Evolutionary conservation across 2,888 invertebrate species (phyloP).

Genomic region (Baccha elongata): DNA sequence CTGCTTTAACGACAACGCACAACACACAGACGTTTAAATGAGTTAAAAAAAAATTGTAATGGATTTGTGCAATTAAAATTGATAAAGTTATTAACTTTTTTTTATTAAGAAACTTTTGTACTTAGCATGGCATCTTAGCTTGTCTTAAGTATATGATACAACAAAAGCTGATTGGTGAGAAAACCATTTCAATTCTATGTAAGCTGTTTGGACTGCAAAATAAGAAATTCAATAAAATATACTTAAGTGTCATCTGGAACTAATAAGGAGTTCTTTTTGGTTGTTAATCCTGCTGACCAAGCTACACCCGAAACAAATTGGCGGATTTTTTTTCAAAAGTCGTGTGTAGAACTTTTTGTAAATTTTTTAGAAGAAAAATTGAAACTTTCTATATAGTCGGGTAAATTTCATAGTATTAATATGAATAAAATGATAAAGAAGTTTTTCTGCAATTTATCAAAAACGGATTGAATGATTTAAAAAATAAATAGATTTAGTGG

Average conservation of each 20-base stretch:
- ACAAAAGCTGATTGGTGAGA: conserved; percentile 21
- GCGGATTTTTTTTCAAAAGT: too few relatives aligned
- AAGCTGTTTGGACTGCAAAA: neutral
- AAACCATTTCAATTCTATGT: conserved; percentile 17
- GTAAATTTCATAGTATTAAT: too few relatives aligned
- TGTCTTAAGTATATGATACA: neutral
- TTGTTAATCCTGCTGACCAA: too few relatives aligned
- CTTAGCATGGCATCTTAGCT: neutral
- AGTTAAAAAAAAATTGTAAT: conserved; percentile 7
- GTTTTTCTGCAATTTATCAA: too few relatives aligned
- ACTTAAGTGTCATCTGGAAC: neutral
- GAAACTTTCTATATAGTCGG: too few relatives aligned
- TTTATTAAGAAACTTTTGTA: conserved; percentile 6
- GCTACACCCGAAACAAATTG: too few relatives aligned
- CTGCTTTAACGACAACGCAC: neutral
- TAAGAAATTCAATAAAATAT: neutral
- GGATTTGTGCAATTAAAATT: conserved; percentile 25
- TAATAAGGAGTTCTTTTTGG: too few relatives aligned
- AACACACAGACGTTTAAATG: neutral
- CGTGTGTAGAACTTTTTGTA: too few relatives aligned
- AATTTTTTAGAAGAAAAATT: too few relatives aligned
- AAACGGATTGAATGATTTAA: too few relatives aligned
- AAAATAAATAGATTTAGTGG: too few relatives aligned
- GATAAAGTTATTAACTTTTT: conserved; percentile 32
- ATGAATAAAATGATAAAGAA: too few relatives aligned